Evolutionary conservation across 1,140 invertebrate genomes (phyloP).

Genomic region (Octopus sinensis): DNA sequence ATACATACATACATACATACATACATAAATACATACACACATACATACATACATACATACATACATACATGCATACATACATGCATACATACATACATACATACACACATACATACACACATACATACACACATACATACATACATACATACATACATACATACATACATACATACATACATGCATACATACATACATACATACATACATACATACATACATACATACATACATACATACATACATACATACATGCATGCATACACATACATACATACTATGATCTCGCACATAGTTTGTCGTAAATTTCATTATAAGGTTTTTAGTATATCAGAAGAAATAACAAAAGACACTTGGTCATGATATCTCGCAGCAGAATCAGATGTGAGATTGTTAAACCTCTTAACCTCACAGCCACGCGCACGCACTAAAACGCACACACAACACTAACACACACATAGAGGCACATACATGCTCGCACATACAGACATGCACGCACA

Average conservation of each 20-base stretch:
- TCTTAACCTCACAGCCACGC: no score
- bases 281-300: no score
- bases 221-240: neutral
- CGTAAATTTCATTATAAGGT: no score
- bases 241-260: neutral
- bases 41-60: neutral
- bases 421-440: no score
- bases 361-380: no score
- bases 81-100: neutral
- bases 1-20: neutral
- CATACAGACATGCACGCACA: no score
- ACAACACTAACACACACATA: no score
- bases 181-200: neutral
- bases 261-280: neutral
- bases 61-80: neutral
- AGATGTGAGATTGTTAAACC: no score
- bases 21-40: neutral
- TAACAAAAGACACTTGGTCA: no score
- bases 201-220: neutral
- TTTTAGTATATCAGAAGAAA: no score
- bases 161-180: neutral
- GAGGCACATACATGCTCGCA: no score
- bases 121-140: neutral
- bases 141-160: neutral
- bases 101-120: neutral